Conservation (phyloP, 2,888 invertebrate genomes). For the Tetragonula carbonaria region DNA sequence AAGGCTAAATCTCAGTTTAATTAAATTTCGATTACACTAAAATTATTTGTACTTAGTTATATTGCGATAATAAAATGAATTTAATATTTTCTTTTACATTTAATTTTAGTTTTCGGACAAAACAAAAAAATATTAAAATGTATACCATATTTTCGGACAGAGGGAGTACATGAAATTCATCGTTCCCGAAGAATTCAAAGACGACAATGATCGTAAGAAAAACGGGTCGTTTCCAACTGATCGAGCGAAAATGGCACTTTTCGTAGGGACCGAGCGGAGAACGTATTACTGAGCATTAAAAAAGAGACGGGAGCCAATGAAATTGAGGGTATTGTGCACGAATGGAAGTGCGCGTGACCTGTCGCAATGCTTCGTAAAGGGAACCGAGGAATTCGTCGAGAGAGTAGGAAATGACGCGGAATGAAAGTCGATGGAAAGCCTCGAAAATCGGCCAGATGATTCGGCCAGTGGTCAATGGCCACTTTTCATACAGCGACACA, state of each 20-base stretch:
- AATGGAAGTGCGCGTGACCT: slow-evolving; percentile 43
- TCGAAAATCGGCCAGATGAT: slow-evolving; percentile 40
- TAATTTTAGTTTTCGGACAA: too few species aligned
- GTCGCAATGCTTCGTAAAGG: slow-evolving; percentile 24
- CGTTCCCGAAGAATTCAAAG: background rate
- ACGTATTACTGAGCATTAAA: slow-evolving; percentile 25
- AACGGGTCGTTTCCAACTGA: background rate
- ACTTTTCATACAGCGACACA: slow-evolving; percentile 41
- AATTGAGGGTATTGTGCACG: slow-evolving; percentile 48
- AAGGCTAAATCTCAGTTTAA: too few species aligned
- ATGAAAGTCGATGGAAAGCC: slow-evolving; percentile 33
- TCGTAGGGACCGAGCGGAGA: background rate
- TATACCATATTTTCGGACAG: too few species aligned
- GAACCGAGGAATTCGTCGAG: slow-evolving; percentile 33
- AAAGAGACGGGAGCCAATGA: slow-evolving; percentile 34
- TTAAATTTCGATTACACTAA: too few species aligned
- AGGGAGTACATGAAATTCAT: too few species aligned
- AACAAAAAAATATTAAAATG: too few species aligned
- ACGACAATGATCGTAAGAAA: background rate
- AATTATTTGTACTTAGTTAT: too few species aligned
- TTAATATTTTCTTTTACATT: too few species aligned
- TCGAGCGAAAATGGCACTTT: background rate
- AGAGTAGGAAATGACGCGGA: slow-evolving; percentile 49
- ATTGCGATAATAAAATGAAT: too few species aligned
- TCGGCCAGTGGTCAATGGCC: slow-evolving; percentile 31